Evolutionary conservation across 2,888 invertebrate genomes (phyloP), one percentile per base, ranked within the genome.

Genomic region (Alitta virens): DNA sequence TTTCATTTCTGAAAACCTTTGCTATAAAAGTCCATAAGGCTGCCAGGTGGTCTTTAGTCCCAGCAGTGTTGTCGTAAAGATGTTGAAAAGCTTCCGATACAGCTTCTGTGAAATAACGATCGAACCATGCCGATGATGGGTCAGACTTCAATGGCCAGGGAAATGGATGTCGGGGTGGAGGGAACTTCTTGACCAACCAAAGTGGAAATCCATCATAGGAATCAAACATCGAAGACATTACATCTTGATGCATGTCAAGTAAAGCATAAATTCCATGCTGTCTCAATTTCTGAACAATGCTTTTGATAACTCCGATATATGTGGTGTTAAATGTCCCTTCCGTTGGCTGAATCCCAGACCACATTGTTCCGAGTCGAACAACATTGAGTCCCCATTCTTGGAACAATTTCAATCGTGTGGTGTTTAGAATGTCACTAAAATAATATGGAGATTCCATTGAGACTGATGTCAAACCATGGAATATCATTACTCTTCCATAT

Each of bases 191-290:
- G 2, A 71, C 38, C 38, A 76, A 27, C 76, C 76, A 75, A 12
- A 40, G 26, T 1, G 76, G 76, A 18, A 73, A 60, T 1, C 74
- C 76, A 56, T 75, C 76, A 53, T 75, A 77, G 9, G 66, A 52
- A 9, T 54, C 59, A 50, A 63, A 74, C 24, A 52, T 46, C n/a
- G 69, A 62, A 9, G 70, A 68, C 21, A 71, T 42, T 18, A 72
- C 72, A 58, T 74, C 74, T 57, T 75, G 75, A 60, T 75, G 76
- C 67, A 73, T 66, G 66, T 75, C 76, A 18, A 75, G 61, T 9
- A 75, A 65, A 9, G 61, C 65, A 62, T 73, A 74, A 21, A 75
- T 66, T 21, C 73, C 75, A 49, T 65, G 54, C 3, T 65, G 21
- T 18, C 54, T 69, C 50, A 74, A 63, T 85, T 75, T 85, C 1